Evolutionary conservation across 1,140 invertebrate genomes (phyloP), one percentile per base, ranked within the genome.

Genomic region (Teleopsis dalmanni): DNA sequence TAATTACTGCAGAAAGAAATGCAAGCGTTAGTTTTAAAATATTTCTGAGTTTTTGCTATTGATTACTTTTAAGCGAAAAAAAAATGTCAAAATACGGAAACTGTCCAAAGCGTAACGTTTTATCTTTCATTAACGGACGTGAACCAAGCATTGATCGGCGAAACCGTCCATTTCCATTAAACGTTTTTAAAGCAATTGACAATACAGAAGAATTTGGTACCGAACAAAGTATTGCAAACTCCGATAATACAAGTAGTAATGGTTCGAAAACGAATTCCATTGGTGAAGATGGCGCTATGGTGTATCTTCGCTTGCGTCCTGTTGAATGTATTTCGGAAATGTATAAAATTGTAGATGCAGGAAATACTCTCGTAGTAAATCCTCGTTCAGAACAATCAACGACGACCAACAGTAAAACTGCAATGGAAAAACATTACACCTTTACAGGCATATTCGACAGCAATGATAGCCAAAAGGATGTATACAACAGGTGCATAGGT

Each of bases 391-490:
- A 48, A 29, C 55, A 57, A 26, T 53, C 60, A 14, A 59, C 43
- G 48, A 59, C 52, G 65, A 51, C 74, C 71, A 54, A 65, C 50
- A 55, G 73, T 50, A 73, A 75, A 10, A 56, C 50, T 23, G 55
- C 75, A 0, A 73, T 64, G 47, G 75, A 75, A 50, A 77, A 73
- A 46, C 65, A 69, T 35, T 87, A 81, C 50, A 81, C 74, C 9
- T 89, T 88, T 62, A 78, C 82, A 0, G 73, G 76, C 50, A 80
- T 85, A 13, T 83, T 84, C 61, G 75, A 74, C 8, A 72, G 76
- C 11, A 62, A 76, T 14, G 73, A 73, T 1, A 56, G 67, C 16
- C 45, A 48, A 18, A 21, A 37, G 13, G 63, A 77, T 16, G 60
- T 85, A 10, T 85, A 82, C 61, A 74, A 81, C 47, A 72, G 74